These are phyloP conservation scores for Zaprionus ghesquierei DNA, from an alignment of 1,140 invertebrate species.

Conservation along the genomic window DNA sequence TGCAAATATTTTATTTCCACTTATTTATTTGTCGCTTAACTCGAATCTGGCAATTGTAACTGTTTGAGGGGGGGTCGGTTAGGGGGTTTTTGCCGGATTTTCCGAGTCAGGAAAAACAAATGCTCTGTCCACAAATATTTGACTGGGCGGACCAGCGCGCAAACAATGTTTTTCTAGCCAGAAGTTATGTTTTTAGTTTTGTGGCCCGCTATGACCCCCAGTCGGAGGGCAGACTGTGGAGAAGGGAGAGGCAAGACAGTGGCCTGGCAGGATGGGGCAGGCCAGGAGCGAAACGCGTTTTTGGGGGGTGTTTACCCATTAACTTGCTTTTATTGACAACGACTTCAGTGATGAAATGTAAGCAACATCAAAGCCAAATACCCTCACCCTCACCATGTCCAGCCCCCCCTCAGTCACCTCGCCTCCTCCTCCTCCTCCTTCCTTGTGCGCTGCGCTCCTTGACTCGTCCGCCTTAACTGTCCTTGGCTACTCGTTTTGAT, in stretches of 20 bases:
- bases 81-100: slow-evolving; percentile 34
- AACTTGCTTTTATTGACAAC: slow-evolving; percentile 76
- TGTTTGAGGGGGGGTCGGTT: background rate
- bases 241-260: background rate
- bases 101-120: slow-evolving; percentile 56
- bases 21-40: slow-evolving; percentile 4
- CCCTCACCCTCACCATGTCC: slow-evolving; percentile 14
- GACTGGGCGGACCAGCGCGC: slow-evolving; percentile 56
- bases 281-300: background rate
- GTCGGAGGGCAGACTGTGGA: background rate
- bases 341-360: slow-evolving; percentile 77
- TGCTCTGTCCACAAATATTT: slow-evolving; percentile 70
- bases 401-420: background rate
- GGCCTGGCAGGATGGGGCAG: background rate
- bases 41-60: slow-evolving; percentile 16
- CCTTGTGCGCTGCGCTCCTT: background rate
- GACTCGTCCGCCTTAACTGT: slow-evolving; percentile 9
- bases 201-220: slow-evolving; percentile 21
- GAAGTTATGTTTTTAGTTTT: slow-evolving; percentile 71
- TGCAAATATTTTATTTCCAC: slow-evolving; percentile 1
- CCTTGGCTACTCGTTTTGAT: slow-evolving; percentile 13
- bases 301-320: slow-evolving; percentile 66
- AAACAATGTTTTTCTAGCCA: slow-evolving; percentile 68
- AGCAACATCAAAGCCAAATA: slow-evolving; percentile 76
- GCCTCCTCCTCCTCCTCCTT: background rate